Base-by-base conservation (phyloP, 2,797 vertebrate genomes). In the Heteromormyrus szaboi region DNA sequence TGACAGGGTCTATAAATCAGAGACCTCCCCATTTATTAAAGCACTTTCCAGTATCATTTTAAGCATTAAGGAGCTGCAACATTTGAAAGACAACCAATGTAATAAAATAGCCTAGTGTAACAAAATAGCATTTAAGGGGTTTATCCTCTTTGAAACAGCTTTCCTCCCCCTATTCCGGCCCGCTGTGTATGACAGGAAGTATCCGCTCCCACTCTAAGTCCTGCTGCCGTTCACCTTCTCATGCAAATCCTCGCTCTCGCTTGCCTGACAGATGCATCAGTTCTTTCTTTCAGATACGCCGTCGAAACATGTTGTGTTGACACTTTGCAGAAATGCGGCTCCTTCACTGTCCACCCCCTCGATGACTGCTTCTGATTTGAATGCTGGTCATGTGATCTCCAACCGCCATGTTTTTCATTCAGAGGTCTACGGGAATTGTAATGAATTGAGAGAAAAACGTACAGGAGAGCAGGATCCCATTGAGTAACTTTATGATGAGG, bases 1-100 rank as follows among this genome's bases (percentile, higher is more conserved):
- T 62, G 76, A 88, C 88, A 65, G 41, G 44, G 22, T n/a, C 81
- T 46, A 44, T 84, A 85, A 88, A 84, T 85, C 53, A 8, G 25
- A 85, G 25, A 50, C 6, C 53, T 44, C 68, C 87, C 22, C 86
- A n/a, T 59, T 59, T 51, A 72, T 87, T 87, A 72, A 72, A 29
- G 44, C 12, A 22, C 41, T 59, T 72, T 83, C 7, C 11, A 79
- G 37, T 59, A 50, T 50, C 5, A 48, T 54, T 62, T 22, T 29
- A 50, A 19, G 37, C 51, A 29, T 53, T 50, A 81, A 44, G 51
- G 37, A 22, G 68, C 33, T 44, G 76, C 56, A 54, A n/a, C 33
- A 59, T 84, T 83, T 79, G 76, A 88, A 84, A 85, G 56, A 37
- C 19, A 12, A 29, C 48, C 87, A 79, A 51, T 14, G 33, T 37